Conservation (phyloP, 2,888 invertebrate species). For the Drosophila histrio region DNA sequence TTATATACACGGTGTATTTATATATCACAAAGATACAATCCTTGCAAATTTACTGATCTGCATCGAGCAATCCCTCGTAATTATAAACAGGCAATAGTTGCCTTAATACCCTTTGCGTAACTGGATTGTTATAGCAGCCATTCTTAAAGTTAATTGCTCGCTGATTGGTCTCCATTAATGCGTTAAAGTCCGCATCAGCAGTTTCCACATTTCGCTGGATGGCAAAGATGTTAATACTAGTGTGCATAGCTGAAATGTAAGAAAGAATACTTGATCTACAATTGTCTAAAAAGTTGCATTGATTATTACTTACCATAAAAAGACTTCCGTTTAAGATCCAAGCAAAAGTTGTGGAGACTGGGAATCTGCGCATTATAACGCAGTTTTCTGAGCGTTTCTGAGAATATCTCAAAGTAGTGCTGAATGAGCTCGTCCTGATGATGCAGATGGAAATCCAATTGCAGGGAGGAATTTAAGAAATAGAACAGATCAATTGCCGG, state of each 20-base stretch:
- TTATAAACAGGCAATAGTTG: conserved; percentile 81
- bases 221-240: conserved; percentile 75
- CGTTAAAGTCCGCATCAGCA: conserved; percentile 82
- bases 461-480: conserved; percentile 81
- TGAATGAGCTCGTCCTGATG: conserved; percentile 81
- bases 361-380: conserved; percentile 76
- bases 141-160: conserved; percentile 76
- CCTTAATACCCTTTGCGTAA: conserved; percentile 71
- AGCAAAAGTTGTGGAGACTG: conserved; percentile 76
- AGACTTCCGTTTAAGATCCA: conserved; percentile 75
- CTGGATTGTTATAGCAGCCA: conserved; percentile 78
- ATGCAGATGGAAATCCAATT: conserved; percentile 75
- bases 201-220: conserved; percentile 81
- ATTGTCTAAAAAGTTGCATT: not conserved
- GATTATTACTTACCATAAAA: conserved; percentile 73
- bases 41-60: conserved; percentile 56
- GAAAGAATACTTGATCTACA: not conserved
- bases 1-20: not conserved
- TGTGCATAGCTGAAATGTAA: conserved; percentile 73
- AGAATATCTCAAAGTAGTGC: conserved; percentile 74
- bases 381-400: conserved; percentile 71
- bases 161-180: conserved; percentile 78
- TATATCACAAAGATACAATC: not conserved
- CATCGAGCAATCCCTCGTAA: conserved; percentile 79
- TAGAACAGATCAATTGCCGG: conserved; percentile 83